Evolutionary conservation across 2,888 invertebrate species (phyloP), one percentile per base, ranked within the genome.

Genomic region (Margaritifera margaritifera): DNA sequence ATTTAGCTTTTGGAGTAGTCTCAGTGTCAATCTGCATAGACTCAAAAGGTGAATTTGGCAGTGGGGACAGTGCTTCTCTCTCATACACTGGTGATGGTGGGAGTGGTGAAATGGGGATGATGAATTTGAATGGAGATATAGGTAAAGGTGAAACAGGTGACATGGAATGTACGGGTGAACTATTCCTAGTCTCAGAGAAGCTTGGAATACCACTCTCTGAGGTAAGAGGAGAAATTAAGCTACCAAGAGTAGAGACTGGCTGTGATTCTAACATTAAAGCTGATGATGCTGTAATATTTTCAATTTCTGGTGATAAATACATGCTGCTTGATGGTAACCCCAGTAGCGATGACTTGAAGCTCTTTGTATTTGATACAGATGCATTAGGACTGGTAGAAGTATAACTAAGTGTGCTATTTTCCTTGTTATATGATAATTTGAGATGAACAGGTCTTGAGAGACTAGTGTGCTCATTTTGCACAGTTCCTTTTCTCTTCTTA

Each of bases 101-200:
- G 19, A 82, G 71, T n/a, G 82, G 82, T 19, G 82, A 82, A 24
- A 82, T 67, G 18, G 78, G 79, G 22, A 68, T 66, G 11, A 78
- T 64, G 56, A 80, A 78, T 25, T 79, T 74, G 75, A 81, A 80
- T 65, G 80, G 80, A 51, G 82, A 82, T 1, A 79, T 73, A 42
- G 79, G 72, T 24, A 81, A 68, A 1, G 80, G 80, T 50, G 82
- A 79, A 11, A 80, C 59, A 52, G 78, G 77, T 18, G 64, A 60
- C 4, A 64, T 63, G 8, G 71, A 31, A 5, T 27, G 24, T 31
- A 70, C 20, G 4, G 70, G 58, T 27, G 68, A 62, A 42, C 42
- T 42, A 42, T 42, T 42, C 11, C 42, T 11, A 42, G 42, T 42
- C 24, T 51, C 31, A 19, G 68, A 52, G 19, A 27, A 22, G 20